Percentiles rank a stretch among this genome's conserved stretches.
Evolutionary conservation across 2,113 vertebrate species (phyloP).

Genomic region (Aptenodytes patagonicus): DNA sequence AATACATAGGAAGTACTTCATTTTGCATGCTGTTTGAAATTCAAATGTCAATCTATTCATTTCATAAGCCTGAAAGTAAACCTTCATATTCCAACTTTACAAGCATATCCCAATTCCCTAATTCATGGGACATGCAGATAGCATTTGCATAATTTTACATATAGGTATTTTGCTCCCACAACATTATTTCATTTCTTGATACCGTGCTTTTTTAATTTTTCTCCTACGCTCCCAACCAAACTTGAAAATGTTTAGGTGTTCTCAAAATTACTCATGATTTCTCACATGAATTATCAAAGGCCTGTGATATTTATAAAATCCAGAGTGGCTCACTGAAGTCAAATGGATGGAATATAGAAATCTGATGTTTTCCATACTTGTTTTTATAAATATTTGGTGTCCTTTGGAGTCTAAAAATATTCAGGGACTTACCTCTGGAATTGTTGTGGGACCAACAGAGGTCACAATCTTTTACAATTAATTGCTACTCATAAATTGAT

Average conservation of each 20-base stretch:
- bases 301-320: not conserved
- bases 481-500: constrained; percentile 64
- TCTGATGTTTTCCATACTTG: not conserved
- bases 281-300: not conserved
- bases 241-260: not conserved
- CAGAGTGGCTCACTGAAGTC: not conserved
- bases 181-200: not conserved
- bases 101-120: not conserved
- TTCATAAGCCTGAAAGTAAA: not conserved
- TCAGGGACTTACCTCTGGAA: not conserved
- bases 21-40: not conserved
- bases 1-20: not conserved
- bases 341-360: not conserved
- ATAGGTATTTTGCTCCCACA: not conserved
- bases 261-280: not conserved
- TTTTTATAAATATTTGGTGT: constrained; percentile 3
- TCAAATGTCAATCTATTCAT: not conserved
- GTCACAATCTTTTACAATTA: constrained; percentile 41
- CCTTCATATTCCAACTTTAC: not conserved
- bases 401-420: not conserved
- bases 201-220: not conserved
- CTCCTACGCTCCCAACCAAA: not conserved
- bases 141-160: not conserved
- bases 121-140: not conserved
- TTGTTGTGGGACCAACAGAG: not conserved